Conservation (phyloP, 2,888 invertebrate genomes). For the Rutpela maculata region DNA sequence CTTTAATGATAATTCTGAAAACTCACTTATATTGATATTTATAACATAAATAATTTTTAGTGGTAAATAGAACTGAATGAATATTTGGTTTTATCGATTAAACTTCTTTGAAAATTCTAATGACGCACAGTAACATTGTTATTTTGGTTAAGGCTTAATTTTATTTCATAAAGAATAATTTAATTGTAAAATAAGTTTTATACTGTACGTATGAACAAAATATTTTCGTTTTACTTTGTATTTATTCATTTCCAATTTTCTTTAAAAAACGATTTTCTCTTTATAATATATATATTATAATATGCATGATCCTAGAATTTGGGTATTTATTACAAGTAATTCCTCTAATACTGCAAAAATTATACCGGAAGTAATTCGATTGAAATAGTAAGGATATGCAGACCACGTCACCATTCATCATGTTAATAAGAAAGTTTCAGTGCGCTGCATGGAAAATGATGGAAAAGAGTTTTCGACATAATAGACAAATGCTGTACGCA, state of each 20-base stretch:
- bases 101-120: background rate
- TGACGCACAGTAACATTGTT: conserved; percentile 14
- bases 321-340: too few relatives aligned
- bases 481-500: too few relatives aligned
- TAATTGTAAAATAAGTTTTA: conserved; percentile 14
- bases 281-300: background rate
- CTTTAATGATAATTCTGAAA: background rate
- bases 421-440: too few relatives aligned
- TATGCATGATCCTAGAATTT: too few relatives aligned
- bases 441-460: too few relatives aligned
- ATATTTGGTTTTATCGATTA: background rate
- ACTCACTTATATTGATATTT: background rate
- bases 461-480: too few relatives aligned
- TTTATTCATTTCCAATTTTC: background rate
- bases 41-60: background rate
- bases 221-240: background rate
- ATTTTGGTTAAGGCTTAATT: conserved; percentile 3
- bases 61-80: conserved; percentile 11
- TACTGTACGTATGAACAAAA: background rate
- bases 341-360: too few relatives aligned
- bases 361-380: too few relatives aligned
- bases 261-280: background rate
- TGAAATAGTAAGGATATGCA: too few relatives aligned
- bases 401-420: too few relatives aligned
- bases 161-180: background rate